Base-by-base conservation (phyloP, 2,113 vertebrate species). In the Catagonus wagneri region DNA sequence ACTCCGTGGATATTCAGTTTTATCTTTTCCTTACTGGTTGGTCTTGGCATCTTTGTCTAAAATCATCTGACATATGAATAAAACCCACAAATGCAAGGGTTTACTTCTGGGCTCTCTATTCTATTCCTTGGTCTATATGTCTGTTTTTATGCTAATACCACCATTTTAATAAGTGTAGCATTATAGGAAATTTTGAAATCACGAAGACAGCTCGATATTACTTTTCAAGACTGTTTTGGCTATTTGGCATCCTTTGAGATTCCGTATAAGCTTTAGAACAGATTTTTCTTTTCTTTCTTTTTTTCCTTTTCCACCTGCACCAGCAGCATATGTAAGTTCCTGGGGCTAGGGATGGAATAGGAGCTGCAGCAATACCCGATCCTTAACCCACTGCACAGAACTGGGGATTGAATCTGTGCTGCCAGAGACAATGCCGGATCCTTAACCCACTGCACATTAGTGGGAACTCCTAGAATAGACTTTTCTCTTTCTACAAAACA, bases 221-320 rank as follows among this genome's bases (percentile, higher is more conserved):
- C n/a, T 61, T 80, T 88, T 83, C 36, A 88, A 95, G 78, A 83
- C 4, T 71, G 27, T n/a, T 83, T 71, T 65, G 20, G 66, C 7
- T 92, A 50, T 75, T 88, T 10, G 23, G 58, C 58, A 29, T 36
- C 36, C 66, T 66, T 7, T 34, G 22, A 89, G 36, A 92, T 83
- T 83, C 60, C 4, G 17, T 27, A 56, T 50, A 60, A 68, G 44
- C 68, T 66, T 94, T 44, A 50, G 32, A 12, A 76, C 12, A 81
- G n/a, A 89, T 88, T 93, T 95, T 89, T 60, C 58, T 89, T 78
- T 69, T 76, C 44, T 44, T 44, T 44, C n/a, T n/a, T 44, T 94
- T 44, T 44, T 44, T 44, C 44, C 44, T 44, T 44, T 44, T 44
- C 44, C 8, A 8, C 44, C 44, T 44, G 44, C 44, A 8, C 44